Base-by-base conservation (phyloP, 2,113 vertebrate genomes). In the Rissa tridactyla region DNA sequence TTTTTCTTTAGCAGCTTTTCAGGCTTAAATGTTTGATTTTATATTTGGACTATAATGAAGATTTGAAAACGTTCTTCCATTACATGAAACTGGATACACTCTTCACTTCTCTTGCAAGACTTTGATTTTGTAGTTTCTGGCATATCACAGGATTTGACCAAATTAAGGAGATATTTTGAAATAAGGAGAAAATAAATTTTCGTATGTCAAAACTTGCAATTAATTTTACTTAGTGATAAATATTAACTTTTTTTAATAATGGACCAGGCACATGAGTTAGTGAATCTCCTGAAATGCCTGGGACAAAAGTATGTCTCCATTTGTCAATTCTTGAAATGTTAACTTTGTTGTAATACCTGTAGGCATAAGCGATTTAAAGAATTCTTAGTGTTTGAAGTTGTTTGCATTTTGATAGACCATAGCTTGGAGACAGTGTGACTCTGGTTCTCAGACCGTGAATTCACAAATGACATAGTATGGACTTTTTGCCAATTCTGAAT, bases 61-160 rank as follows among this genome's bases (percentile, higher is more conserved):
- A 95, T 97, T 98, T 97, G 96, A 91, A 96, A 97, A 98, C 90
- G 92, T 98, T 98, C 95, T 98, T 98, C 93, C 92, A 90, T 97
- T 88, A 94, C 89, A 93, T 77, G 22, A 94, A 97, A 96, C 93
- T 96, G 92, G 85, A 95, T 97, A 97, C 96, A 88, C 73, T 92
- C 91, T 95, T 97, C 79, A 86, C 96, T 95, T 84, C 94, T 93
- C 86, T 86, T 85, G 61, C 86, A 86, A 97, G 96, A 92, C 92
- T 80, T 95, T 97, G 89, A 89, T 97, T 98, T 98, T 98, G 78
- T 98, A 97, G 91, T 85, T 97, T 96, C 94, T 97, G 97, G 95
- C 95, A 86, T 97, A 97, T 98, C 94, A 96, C 95, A 97, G 96
- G 95, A 98, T 97, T 98, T 97, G 96, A 97, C 97, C 96, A 97